Conservation (phyloP, 2,888 invertebrate genomes). For the Halocaridina rubra region DNA sequence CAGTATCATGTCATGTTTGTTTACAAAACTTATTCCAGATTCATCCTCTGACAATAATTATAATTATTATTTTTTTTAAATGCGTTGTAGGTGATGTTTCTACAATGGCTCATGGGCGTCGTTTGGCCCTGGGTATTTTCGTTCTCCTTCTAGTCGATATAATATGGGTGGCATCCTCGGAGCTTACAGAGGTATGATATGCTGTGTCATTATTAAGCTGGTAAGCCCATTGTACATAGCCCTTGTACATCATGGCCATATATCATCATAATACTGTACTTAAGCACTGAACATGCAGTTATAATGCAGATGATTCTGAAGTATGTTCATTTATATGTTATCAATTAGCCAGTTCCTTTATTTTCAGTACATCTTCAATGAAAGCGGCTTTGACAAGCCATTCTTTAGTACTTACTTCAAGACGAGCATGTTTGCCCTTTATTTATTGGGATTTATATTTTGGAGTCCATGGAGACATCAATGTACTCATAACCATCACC, state of each 20-base stretch:
- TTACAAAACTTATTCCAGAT: too few species aligned
- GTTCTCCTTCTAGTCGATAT: slow-evolving; percentile 91
- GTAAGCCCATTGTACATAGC: too few species aligned
- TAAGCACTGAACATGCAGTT: too few species aligned
- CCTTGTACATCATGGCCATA: too few species aligned
- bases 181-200: slow-evolving; percentile 91
- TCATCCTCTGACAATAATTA: too few species aligned
- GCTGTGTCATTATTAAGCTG: too few species aligned
- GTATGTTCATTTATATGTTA: too few species aligned
- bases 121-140: slow-evolving; percentile 83
- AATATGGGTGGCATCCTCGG: slow-evolving; percentile 95
- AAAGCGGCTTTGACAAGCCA: slow-evolving; percentile 90
- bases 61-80: too few species aligned
- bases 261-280: too few species aligned
- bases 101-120: slow-evolving; percentile 37
- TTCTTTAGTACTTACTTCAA: slow-evolving; percentile 96
- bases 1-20: too few species aligned
- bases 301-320: too few species aligned
- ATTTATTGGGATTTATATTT: slow-evolving; percentile 88
- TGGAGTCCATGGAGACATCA: slow-evolving; percentile 91
- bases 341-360: slow-evolving; percentile 27
- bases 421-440: slow-evolving; percentile 92
- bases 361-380: slow-evolving; percentile 85
- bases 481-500: slow-evolving; percentile 71
- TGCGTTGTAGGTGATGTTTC: slow-evolving; percentile 38